These are phyloP conservation scores for Taenioides sp. DNA, from an alignment of 2,797 vertebrate species.

Conservation along the genomic window DNA sequence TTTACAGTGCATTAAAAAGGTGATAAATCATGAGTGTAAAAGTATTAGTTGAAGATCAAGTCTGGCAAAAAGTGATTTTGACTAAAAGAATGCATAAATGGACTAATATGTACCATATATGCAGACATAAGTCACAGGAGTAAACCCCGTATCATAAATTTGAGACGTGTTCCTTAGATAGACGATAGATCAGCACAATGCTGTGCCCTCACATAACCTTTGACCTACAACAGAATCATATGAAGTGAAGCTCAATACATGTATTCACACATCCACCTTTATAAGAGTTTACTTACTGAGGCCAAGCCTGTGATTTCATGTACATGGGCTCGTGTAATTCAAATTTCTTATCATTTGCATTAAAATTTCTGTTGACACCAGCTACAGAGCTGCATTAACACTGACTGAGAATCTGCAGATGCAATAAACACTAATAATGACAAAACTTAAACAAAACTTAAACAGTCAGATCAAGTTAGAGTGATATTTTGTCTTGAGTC, in stretches of 20 bases:
- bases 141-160: neutral
- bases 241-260: constrained; percentile 3
- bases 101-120: neutral
- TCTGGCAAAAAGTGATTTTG: neutral
- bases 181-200: constrained; percentile 12
- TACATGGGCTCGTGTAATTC: neutral
- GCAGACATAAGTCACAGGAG: neutral
- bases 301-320: neutral
- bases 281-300: too few species aligned
- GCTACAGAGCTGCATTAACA: too few species aligned
- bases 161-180: neutral
- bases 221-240: constrained; percentile 49
- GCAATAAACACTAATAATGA: too few species aligned
- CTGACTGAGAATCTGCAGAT: too few species aligned
- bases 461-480: too few species aligned
- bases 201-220: constrained; percentile 37
- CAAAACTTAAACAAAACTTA: too few species aligned
- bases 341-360: neutral
- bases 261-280: neutral
- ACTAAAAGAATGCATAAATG: neutral
- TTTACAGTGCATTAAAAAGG: neutral
- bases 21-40: neutral
- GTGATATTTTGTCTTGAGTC: too few species aligned
- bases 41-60: too few species aligned
- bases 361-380: too few species aligned